These are phyloP conservation scores for Onchidella celtica DNA, from an alignment of 2,888 invertebrate species.

Conservation along the genomic window DNA sequence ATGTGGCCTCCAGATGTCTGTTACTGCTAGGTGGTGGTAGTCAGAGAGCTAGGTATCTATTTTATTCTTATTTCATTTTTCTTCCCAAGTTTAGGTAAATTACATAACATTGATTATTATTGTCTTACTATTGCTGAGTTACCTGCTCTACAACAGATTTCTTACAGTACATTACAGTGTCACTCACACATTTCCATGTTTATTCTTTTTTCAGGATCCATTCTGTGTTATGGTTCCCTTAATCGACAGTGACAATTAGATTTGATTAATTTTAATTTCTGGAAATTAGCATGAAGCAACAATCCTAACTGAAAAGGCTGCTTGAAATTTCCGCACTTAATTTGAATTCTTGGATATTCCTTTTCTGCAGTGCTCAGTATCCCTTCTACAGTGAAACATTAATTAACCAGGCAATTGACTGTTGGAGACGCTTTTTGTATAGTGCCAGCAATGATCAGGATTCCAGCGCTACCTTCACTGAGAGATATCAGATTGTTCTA, in stretches of 20 bases:
- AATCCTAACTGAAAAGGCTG: too few relatives aligned
- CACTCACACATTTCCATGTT: too few relatives aligned
- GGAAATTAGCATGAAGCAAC: too few relatives aligned
- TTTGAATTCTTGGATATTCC: too few relatives aligned
- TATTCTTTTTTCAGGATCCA: too few relatives aligned
- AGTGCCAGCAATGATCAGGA: background rate
- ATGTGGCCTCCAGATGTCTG: slow-evolving; percentile 22
- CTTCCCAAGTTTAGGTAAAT: background rate
- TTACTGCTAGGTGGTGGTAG: background rate
- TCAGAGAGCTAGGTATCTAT: background rate
- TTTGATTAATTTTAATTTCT: too few relatives aligned
- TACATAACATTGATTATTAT: background rate
- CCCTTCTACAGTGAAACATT: slow-evolving; percentile 19
- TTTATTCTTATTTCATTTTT: background rate
- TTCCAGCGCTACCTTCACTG: background rate
- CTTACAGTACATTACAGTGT: too few relatives aligned
- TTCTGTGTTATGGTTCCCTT: too few relatives aligned
- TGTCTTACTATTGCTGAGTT: too few relatives aligned
- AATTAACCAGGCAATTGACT: slow-evolving; percentile 30
- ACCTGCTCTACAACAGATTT: too few relatives aligned
- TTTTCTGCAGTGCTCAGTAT: background rate
- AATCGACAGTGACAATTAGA: too few relatives aligned
- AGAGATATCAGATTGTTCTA: slow-evolving; percentile 16
- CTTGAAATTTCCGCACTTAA: too few relatives aligned
- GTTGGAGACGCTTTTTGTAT: slow-evolving; percentile 27